These are phyloP conservation scores for Zingel zingel DNA, from an alignment of 2,113 vertebrate genomes.

Conservation along the genomic window DNA sequence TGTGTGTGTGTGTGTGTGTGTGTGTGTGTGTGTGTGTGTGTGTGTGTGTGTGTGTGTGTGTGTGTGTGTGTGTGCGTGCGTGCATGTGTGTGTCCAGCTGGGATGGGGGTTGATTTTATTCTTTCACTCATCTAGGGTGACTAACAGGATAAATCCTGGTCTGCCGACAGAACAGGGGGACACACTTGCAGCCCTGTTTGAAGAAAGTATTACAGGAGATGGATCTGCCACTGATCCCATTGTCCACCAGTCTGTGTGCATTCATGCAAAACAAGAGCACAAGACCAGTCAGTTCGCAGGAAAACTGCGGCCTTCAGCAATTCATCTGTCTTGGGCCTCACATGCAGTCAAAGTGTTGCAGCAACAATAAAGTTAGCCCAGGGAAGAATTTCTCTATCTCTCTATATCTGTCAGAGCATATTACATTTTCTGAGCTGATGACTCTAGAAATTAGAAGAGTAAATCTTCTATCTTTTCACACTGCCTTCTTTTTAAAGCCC, in stretches of 20 bases:
- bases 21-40: conserved; percentile 39
- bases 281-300: conserved; percentile 60
- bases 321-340: conserved; percentile 70
- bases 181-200: conserved; percentile 82
- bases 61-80: conserved; percentile 44
- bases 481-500: conserved; percentile 66
- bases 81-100: conserved; percentile 77
- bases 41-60: conserved; percentile 46
- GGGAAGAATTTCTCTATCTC: conserved; percentile 56
- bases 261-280: conserved; percentile 73
- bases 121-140: conserved; percentile 85
- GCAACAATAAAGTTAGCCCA: conserved; percentile 57
- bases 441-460: conserved; percentile 80
- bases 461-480: conserved; percentile 81
- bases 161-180: conserved; percentile 81
- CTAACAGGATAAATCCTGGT: conserved; percentile 84
- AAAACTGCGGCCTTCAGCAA: conserved; percentile 45
- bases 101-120: conserved; percentile 81
- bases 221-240: conserved; percentile 83
- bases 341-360: conserved; percentile 52
- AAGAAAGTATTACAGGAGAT: conserved; percentile 81
- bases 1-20: conserved; percentile 23
- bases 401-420: conserved; percentile 60
- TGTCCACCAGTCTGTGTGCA: conserved; percentile 72
- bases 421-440: conserved; percentile 72